These are phyloP conservation scores for Epicauta chinensis DNA, from an alignment of 1,140 invertebrate species.

Conservation along the genomic window DNA sequence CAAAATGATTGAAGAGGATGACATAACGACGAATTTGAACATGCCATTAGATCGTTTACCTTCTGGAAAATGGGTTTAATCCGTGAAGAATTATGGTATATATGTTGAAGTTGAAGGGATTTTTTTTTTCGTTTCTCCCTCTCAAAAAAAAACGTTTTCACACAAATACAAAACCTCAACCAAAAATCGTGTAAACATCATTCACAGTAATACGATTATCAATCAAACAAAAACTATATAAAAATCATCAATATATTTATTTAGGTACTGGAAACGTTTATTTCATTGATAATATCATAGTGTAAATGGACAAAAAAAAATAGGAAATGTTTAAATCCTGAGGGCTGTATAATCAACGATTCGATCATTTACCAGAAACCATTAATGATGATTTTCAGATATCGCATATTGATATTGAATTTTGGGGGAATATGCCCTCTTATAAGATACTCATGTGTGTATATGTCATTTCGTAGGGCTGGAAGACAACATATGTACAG, in stretches of 20 bases:
- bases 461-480: neutral
- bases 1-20: constrained; percentile 12
- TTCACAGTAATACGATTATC: too few relatives aligned
- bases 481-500: constrained; percentile 9
- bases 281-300: too few relatives aligned
- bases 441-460: constrained; percentile 7
- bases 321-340: neutral
- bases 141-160: too few relatives aligned
- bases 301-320: too few relatives aligned
- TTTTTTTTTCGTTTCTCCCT: too few relatives aligned
- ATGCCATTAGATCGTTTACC: constrained; percentile 15
- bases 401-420: constrained; percentile 12
- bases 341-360: constrained; percentile 3
- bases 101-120: neutral
- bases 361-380: constrained; percentile 8
- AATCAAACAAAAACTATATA: too few relatives aligned
- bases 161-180: too few relatives aligned
- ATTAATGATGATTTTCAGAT: constrained; percentile 13
- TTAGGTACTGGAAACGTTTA: too few relatives aligned
- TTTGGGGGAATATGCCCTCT: constrained; percentile 8
- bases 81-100: constrained; percentile 12
- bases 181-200: too few relatives aligned
- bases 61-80: constrained; percentile 13
- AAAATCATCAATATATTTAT: too few relatives aligned
- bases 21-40: constrained; percentile 9